A percentile compares a stretch with the other conserved stretches of the same genome.
phyloP scores from a whole-genome alignment of 2,113 vertebrate species.

The Perca fluviatilis region DNA sequence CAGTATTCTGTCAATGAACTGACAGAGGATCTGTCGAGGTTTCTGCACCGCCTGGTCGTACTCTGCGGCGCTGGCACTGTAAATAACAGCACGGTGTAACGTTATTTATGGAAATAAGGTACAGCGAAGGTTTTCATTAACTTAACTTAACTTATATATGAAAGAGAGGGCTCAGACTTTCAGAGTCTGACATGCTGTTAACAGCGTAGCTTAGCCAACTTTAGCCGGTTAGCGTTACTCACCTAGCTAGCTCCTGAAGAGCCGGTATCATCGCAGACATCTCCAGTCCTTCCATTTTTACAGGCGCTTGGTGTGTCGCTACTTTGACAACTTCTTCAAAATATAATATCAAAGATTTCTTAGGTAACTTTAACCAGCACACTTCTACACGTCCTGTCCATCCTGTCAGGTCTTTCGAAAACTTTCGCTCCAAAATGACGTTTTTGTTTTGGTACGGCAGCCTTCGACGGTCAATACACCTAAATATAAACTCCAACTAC shows the following conservation, averaged over 20 bases:
- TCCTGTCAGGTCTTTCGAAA: constrained; percentile 52
- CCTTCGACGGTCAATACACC: constrained; percentile 17
- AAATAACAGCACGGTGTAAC: constrained; percentile 58
- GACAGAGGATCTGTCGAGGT: constrained; percentile 96
- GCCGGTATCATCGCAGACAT: constrained; percentile 98
- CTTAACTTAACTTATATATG: background rate
- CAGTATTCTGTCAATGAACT: constrained; percentile 97
- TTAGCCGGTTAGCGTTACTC: constrained; percentile 28
- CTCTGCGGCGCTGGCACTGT: constrained; percentile 89
- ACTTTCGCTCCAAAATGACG: constrained; percentile 78
- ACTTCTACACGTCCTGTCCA: background rate
- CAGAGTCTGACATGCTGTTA: background rate
- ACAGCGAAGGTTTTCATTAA: background rate
- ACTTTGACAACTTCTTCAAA: background rate
- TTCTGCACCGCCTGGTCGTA: constrained; percentile 93
- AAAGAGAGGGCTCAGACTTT: background rate
- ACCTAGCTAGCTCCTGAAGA: constrained; percentile 93
- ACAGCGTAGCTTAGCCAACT: constrained; percentile 34
- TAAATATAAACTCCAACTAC: background rate
- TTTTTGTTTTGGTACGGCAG: constrained; percentile 67
- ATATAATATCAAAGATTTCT: rapidly evolving
- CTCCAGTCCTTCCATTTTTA: constrained; percentile 88
- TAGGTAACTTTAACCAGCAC: background rate
- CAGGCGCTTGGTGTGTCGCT: background rate
- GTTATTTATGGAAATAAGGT: background rate